Conservation (phyloP, 2,797 vertebrate species). For the Falco concolor region DNA sequence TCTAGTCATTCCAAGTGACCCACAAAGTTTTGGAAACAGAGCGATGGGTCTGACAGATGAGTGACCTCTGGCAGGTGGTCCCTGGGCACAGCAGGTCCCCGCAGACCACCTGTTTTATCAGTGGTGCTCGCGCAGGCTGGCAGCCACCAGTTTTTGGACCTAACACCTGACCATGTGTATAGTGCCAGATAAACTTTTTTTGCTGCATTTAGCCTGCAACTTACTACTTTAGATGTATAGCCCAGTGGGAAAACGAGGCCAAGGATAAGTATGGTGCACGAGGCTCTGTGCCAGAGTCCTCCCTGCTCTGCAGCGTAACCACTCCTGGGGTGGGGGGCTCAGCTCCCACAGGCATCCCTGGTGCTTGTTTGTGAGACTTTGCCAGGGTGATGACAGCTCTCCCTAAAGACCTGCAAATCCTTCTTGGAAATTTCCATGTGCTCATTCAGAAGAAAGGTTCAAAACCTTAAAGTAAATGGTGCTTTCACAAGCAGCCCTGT, state of each 20-base stretch:
- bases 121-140: background rate
- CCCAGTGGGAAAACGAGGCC: background rate
- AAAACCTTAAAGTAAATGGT: background rate
- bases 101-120: background rate
- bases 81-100: background rate
- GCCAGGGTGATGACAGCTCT: background rate
- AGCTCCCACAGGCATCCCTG: background rate
- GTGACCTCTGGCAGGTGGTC: slow-evolving; percentile 22
- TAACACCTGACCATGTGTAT: background rate
- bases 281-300: background rate
- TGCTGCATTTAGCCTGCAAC: background rate
- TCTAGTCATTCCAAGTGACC: slow-evolving; percentile 35
- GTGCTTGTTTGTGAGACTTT: background rate
- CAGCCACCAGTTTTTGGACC: background rate
- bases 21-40: slow-evolving; percentile 13
- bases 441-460: background rate
- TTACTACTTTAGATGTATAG: background rate
- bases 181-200: background rate
- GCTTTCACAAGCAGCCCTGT: background rate
- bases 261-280: background rate
- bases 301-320: background rate
- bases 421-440: background rate
- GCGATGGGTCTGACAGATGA: background rate
- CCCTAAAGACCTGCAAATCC: background rate
- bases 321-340: background rate